A percentile compares a stretch with the other conserved stretches of the same genome.
Evolutionary conservation across 2,797 vertebrate species (phyloP).

Genomic region (Hippocampus kuda): DNA sequence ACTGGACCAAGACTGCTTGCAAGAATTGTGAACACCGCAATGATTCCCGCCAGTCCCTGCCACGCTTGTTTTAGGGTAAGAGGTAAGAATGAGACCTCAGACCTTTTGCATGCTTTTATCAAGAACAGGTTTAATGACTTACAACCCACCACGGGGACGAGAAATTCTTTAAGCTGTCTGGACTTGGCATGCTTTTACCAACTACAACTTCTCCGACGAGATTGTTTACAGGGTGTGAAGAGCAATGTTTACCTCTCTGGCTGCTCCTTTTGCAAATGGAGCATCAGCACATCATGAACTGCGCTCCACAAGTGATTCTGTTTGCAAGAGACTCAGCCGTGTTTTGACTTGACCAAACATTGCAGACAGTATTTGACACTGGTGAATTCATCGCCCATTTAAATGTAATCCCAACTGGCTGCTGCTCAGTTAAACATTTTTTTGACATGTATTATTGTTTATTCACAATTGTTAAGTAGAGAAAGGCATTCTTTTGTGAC

Average conservation of each 20-base stretch:
- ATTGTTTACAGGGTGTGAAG: neutral
- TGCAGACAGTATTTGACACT: neutral
- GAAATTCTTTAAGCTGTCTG: neutral
- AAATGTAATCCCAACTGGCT: neutral
- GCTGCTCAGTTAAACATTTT: neutral
- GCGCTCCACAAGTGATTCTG: neutral
- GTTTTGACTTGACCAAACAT: neutral
- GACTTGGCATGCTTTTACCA: neutral
- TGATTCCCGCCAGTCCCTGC: too few species aligned
- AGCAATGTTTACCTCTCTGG: conserved; percentile 3
- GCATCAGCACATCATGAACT: neutral
- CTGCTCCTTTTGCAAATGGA: conserved; percentile 4
- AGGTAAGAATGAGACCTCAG: conserved; percentile 2
- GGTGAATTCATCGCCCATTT: neutral
- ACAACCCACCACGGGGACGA: neutral
- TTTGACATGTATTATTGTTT: neutral
- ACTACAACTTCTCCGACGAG: neutral
- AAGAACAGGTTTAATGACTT: conserved; percentile 12
- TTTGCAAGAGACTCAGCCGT: neutral
- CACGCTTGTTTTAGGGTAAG: too few species aligned
- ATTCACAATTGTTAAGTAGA: neutral
- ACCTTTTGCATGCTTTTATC: conserved; percentile 10
- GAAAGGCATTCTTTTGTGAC: too few species aligned
- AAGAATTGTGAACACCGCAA: too few species aligned
- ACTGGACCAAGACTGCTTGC: too few species aligned